These are phyloP conservation scores for Apeltes quadracus DNA, from an alignment of 2,113 vertebrate species.

Conservation along the genomic window DNA sequence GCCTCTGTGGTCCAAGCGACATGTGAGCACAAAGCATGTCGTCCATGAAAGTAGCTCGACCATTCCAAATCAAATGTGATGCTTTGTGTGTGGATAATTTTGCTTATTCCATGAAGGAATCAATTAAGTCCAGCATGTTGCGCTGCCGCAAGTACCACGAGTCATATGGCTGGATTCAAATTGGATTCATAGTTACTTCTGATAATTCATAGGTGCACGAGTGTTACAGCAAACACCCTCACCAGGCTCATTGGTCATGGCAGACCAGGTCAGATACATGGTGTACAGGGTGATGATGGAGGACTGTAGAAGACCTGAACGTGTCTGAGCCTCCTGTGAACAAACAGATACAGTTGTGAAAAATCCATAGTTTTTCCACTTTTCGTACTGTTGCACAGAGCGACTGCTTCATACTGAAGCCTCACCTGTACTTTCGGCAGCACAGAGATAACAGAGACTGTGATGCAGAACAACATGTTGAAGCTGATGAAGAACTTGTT, in stretches of 20 bases:
- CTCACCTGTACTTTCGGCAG: constrained; percentile 91
- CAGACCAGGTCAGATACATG: constrained; percentile 95
- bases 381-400: not conserved
- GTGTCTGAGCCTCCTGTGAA: constrained; percentile 85
- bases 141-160: not conserved
- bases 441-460: constrained; percentile 86
- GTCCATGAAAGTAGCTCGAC: not conserved
- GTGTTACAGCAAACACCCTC: constrained; percentile 52
- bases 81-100: not conserved
- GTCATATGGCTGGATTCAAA: not conserved
- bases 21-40: not conserved
- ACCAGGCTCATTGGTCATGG: constrained; percentile 95
- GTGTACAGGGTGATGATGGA: constrained; percentile 93
- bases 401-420: not conserved
- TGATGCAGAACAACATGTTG: constrained; percentile 87
- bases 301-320: constrained; percentile 93
- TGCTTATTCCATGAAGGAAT: not conserved
- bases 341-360: constrained; percentile 27
- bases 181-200: too few species aligned
- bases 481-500: constrained; percentile 95
- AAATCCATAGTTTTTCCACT: not conserved
- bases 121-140: not conserved
- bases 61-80: not conserved
- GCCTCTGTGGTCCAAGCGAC: not conserved
- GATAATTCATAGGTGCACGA: not conserved